Evolutionary conservation across 2,888 invertebrate genomes (phyloP).

Genomic region (Drosophila nigricruria): DNA sequence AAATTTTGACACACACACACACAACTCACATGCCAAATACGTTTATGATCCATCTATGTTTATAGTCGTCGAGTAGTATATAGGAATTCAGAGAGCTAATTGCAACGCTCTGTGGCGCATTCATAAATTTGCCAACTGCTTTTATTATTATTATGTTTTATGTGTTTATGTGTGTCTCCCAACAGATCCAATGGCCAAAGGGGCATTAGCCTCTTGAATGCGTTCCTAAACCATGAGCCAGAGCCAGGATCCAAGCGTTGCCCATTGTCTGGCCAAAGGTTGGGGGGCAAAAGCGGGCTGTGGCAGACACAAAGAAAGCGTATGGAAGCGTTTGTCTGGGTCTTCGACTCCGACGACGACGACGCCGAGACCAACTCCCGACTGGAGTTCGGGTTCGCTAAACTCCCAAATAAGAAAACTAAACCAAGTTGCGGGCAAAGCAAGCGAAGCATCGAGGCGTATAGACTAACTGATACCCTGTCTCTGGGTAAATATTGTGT

Average conservation of each 20-base stretch:
- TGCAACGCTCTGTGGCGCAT: constrained; percentile 32
- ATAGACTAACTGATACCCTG: neutral
- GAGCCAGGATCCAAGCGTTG: constrained; percentile 20
- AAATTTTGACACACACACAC: constrained; percentile 47
- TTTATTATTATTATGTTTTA: constrained; percentile 32
- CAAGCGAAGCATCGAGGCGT: neutral
- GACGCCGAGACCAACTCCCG: constrained; percentile 5
- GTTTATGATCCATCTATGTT: constrained; percentile 1
- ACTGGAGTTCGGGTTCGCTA: constrained; percentile 61
- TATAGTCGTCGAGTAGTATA: neutral
- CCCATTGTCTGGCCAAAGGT: constrained; percentile 24
- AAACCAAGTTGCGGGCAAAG: constrained; percentile 44
- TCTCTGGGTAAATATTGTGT: neutral
- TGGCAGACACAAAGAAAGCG: constrained; percentile 56
- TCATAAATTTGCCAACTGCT: constrained; percentile 30
- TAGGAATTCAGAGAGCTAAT: constrained; percentile 51
- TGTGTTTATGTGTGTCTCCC: constrained; percentile 9
- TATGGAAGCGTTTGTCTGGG: constrained; percentile 24
- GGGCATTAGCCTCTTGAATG: constrained; percentile 27
- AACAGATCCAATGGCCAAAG: constrained; percentile 5
- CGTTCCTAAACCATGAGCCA: constrained; percentile 15
- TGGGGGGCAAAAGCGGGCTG: neutral
- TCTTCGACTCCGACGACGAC: constrained; percentile 40
- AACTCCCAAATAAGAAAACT: constrained; percentile 54
- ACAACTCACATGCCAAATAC: constrained; percentile 21